Percentiles rank a stretch among this genome's conserved stretches.
phyloP scores from a whole-genome alignment of 2,113 vertebrate species.

The Calypte anna region DNA sequence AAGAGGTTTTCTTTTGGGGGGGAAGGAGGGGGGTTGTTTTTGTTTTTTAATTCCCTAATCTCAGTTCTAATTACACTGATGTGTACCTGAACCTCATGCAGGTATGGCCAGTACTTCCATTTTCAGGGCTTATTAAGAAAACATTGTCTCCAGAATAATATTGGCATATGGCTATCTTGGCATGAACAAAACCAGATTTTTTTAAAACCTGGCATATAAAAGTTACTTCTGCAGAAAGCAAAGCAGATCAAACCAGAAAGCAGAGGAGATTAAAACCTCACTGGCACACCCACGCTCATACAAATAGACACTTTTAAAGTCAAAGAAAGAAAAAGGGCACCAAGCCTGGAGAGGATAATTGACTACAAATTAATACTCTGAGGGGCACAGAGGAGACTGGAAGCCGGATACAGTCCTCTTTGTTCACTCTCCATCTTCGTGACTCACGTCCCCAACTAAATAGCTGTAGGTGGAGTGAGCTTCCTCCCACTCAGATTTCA shows the following conservation, averaged over 20 bases:
- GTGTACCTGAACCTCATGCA: not conserved
- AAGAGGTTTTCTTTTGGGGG: not conserved
- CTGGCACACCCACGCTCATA: not conserved
- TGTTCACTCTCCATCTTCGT: not conserved
- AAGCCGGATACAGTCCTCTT: not conserved
- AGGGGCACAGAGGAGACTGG: not conserved
- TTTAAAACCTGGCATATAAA: conserved; percentile 44
- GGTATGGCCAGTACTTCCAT: conserved; percentile 26
- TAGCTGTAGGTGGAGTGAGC: accelerated
- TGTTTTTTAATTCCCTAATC: not conserved
- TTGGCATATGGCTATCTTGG: conserved; percentile 1
- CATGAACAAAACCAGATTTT: conserved; percentile 30
- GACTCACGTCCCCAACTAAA: not conserved
- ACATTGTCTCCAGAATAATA: not conserved
- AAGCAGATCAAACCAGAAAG: conserved; percentile 38
- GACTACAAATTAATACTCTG: conserved; percentile 21
- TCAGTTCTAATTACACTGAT: conserved; percentile 47
- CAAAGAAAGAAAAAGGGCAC: not conserved
- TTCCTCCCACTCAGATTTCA: not conserved
- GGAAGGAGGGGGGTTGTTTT: no score
- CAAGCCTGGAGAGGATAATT: not conserved
- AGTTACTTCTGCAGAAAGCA: conserved; percentile 35
- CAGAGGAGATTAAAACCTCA: conserved; percentile 51
- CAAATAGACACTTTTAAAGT: not conserved
- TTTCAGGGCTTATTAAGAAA: conserved; percentile 44